Evolutionary conservation across 2,888 invertebrate species (phyloP).

Genomic region (Bhutanitis thaidina): DNA sequence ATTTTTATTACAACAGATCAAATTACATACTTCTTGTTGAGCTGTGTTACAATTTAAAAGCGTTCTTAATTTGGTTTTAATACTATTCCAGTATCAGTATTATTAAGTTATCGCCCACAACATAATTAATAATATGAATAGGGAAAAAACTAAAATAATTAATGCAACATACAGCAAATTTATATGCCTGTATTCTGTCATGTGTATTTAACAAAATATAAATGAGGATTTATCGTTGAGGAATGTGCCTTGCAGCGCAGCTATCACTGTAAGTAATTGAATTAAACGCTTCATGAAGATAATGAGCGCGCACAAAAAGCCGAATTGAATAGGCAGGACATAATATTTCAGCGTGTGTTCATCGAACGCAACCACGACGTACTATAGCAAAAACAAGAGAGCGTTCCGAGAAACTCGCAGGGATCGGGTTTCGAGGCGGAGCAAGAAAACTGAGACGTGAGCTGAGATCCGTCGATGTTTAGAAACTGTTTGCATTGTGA

Average conservation of each 20-base stretch:
- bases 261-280: slow-evolving; percentile 1
- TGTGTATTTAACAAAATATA: too few species aligned
- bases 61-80: background rate
- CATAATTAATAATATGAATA: too few species aligned
- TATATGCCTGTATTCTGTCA: too few species aligned
- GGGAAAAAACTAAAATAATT: too few species aligned
- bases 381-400: slow-evolving; percentile 21
- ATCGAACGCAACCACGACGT: slow-evolving; percentile 20
- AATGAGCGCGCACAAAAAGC: slow-evolving; percentile 1
- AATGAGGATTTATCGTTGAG: background rate
- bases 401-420: slow-evolving; percentile 43
- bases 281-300: slow-evolving; percentile 11
- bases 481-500: slow-evolving; percentile 31
- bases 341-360: slow-evolving; percentile 26
- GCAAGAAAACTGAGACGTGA: slow-evolving; percentile 54
- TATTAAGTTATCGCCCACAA: too few species aligned
- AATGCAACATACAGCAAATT: too few species aligned
- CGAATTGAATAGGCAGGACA: slow-evolving; percentile 23
- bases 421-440: slow-evolving; percentile 34
- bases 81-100: background rate
- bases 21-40: slow-evolving; percentile 9
- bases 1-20: slow-evolving; percentile 10
- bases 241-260: background rate
- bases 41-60: background rate
- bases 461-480: slow-evolving; percentile 14